Conservation (phyloP, 2,113 vertebrate species). For the Tauraco erythrolophus region DNA sequence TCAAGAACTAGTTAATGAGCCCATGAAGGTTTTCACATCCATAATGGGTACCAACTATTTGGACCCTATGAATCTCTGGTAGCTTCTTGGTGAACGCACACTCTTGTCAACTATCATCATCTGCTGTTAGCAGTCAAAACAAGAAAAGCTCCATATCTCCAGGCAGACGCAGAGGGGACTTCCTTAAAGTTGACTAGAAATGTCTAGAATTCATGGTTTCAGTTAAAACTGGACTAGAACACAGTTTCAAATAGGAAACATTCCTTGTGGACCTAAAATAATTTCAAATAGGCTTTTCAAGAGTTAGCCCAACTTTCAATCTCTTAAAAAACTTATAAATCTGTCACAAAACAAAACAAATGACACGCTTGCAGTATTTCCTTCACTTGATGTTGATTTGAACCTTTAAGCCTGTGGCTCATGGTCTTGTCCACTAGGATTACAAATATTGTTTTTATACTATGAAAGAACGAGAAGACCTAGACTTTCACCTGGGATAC, state of each 20-base stretch:
- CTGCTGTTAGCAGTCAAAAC: not conserved
- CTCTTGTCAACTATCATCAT: not conserved
- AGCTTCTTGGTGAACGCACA: not conserved
- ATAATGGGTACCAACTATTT: not conserved
- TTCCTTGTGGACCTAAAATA: not conserved
- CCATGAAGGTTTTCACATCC: not conserved
- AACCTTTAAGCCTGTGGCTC: not conserved
- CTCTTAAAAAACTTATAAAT: not conserved
- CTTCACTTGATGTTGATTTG: not conserved
- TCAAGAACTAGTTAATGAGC: not conserved
- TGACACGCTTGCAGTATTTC: not conserved
- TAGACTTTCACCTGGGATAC: not conserved
- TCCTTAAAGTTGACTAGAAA: not conserved
- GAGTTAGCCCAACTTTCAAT: not conserved
- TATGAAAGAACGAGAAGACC: not conserved
- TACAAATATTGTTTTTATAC: not conserved
- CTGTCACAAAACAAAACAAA: not conserved
- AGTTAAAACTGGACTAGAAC: not conserved
- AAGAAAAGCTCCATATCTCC: not conserved
- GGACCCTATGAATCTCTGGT: not conserved
- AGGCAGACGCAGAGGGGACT: not conserved
- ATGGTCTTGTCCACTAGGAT: not conserved
- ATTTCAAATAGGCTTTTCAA: not conserved
- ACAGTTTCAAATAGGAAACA: not conserved
- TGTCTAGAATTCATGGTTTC: not conserved